Base-by-base conservation (phyloP, 1,140 invertebrate genomes). In the Acromyrmex echinatior region DNA sequence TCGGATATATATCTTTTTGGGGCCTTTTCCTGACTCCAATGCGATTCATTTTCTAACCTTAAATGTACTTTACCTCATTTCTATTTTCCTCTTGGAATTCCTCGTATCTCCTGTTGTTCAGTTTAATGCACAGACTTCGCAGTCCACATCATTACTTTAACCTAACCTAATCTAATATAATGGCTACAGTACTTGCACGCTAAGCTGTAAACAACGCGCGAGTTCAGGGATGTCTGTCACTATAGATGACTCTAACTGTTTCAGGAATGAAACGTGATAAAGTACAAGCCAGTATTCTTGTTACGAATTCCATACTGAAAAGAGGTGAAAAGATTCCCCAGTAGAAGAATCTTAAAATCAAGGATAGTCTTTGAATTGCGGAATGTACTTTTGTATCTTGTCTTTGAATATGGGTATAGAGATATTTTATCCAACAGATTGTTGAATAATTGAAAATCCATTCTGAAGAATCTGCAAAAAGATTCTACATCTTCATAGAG, bases 211-310 rank as follows among this genome's bases (percentile, higher is more conserved):
- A 31, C 28, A 31, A 31, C 28, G 28, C 28, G 28, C 28, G 28
- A 31, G 28, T 31, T 2, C 28, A 28, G 28, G 28, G 28, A 31
- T 31, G 28, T 31, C 28, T 31, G 28, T 31, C 28, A 31, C 28
- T 31, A 16, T 71, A 71, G 1, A 71, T 71, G 49, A 70, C 68
- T 71, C 68, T 51, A 25, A 71, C 21, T 49, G 66, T 70, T 51
- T 71, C 68, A 25, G 68, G 45, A 16, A 71, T 71, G 14, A 71
- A 51, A 1, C 21, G n/a, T 71, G 39, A 71, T 49, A 71, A 71
- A 7, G 45, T 51, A 71, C 68, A 71, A 71, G 68, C 39, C 14
- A n/a, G 12, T 70, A 70, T 14, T 49, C 68, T 70, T 70, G 68
- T 70, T 70, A 39, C 49, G 21, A 49, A 71, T 51, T n/a, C 35